Percentiles rank a stretch among this genome's conserved stretches.
These are phyloP conservation scores for Trissoscelio sp. DNA, from an alignment of 2,888 invertebrate species.

Conservation along the genomic window DNA sequence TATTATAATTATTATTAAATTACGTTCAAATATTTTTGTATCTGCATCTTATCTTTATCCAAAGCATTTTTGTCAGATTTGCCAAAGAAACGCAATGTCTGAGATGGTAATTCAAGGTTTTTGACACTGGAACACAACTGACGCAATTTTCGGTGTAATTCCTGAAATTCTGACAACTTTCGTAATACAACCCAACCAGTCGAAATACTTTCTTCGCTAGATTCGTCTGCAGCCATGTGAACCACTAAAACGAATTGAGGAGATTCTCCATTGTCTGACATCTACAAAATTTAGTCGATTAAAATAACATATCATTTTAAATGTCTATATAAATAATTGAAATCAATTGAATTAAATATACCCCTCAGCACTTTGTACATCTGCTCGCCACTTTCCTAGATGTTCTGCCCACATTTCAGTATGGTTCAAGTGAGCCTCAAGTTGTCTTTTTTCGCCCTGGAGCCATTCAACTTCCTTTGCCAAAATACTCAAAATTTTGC, in stretches of 20 bases:
- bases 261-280: conserved; percentile 87
- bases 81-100: conserved; percentile 92
- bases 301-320: not conserved
- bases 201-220: conserved; percentile 86
- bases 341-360: not conserved
- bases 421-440: conserved; percentile 93
- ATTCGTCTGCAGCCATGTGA: conserved; percentile 88
- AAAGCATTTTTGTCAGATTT: conserved; percentile 92
- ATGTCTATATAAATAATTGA: not conserved
- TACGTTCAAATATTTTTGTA: conserved; percentile 94
- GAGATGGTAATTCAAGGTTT: conserved; percentile 92
- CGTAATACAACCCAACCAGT: conserved; percentile 89
- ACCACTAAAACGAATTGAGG: conserved; percentile 92
- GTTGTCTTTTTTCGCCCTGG: conserved; percentile 90
- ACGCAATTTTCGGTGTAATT: conserved; percentile 92
- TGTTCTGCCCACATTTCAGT: conserved; percentile 96
- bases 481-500: conserved; percentile 90
- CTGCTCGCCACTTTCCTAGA: conserved; percentile 93
- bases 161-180: conserved; percentile 87
- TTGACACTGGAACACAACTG: conserved; percentile 92
- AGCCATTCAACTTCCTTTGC: conserved; percentile 94
- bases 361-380: conserved; percentile 92
- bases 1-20: conserved; percentile 84
- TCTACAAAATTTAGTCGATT: conserved; percentile 78
- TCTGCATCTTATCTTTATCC: conserved; percentile 92